phyloP scores from a whole-genome alignment of 2,888 invertebrate species.

The Plusia festucae region DNA sequence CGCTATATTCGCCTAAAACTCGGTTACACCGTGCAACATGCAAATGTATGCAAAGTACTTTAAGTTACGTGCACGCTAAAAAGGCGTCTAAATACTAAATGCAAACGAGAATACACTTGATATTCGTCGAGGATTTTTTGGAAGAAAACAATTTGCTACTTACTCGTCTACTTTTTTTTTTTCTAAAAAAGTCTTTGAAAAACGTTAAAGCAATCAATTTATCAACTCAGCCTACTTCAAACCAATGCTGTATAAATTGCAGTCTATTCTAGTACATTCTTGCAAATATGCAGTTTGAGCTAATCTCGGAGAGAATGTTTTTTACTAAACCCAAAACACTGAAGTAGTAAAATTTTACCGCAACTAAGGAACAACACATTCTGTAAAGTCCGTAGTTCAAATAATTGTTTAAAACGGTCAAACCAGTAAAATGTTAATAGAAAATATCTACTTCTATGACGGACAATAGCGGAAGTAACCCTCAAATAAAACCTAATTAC shows the following conservation, averaged over 20 bases:
- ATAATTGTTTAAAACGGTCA: background rate
- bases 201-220: background rate
- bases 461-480: constrained; percentile 6
- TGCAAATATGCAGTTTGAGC: too few relatives aligned
- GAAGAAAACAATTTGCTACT: constrained; percentile 9
- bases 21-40: constrained; percentile 44
- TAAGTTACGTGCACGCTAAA: constrained; percentile 33
- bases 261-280: too few relatives aligned
- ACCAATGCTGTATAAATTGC: too few relatives aligned
- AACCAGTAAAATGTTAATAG: background rate
- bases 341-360: background rate
- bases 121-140: constrained; percentile 24
- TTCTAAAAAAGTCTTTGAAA: too few relatives aligned
- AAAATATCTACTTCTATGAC: constrained; percentile 15
- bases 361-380: background rate
- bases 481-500: constrained; percentile 32
- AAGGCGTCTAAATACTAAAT: constrained; percentile 30
- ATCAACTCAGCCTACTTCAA: background rate
- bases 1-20: constrained; percentile 42
- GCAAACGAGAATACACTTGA: constrained; percentile 26
- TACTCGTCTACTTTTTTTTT: too few relatives aligned
- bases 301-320: too few relatives aligned
- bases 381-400: background rate
- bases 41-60: constrained; percentile 53
- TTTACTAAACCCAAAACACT: too few relatives aligned